Conservation (phyloP, 2,113 vertebrate species). For the Chunga burmeisteri region DNA sequence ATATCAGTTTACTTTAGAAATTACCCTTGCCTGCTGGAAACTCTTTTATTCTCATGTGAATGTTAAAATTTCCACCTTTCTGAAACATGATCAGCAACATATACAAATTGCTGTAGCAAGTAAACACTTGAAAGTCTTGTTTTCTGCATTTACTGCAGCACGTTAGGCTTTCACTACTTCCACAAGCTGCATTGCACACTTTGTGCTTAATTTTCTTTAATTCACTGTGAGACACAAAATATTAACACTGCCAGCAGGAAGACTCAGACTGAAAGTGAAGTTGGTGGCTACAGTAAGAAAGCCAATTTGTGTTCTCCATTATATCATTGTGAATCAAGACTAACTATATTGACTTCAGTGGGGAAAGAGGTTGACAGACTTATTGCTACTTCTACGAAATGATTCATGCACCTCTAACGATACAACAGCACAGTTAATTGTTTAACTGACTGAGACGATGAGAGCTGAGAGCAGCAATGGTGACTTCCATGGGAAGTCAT, state of each 20-base stretch:
- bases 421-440: not conserved
- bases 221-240: not conserved
- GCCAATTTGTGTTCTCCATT: slow-evolving; percentile 5
- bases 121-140: not conserved
- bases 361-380: not conserved
- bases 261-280: not conserved
- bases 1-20: not conserved
- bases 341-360: slow-evolving; percentile 7
- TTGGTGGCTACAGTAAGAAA: not conserved
- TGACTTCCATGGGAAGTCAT: not conserved
- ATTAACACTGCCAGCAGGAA: not conserved
- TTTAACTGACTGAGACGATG: not conserved
- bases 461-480: not conserved
- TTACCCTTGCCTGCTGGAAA: not conserved
- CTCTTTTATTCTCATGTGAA: not conserved
- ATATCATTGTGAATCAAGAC: not conserved
- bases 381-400: slow-evolving; percentile 15
- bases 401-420: not conserved
- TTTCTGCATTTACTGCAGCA: not conserved
- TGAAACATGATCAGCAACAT: not conserved
- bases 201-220: slow-evolving; percentile 23
- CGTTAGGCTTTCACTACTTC: not conserved
- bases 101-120: not conserved
- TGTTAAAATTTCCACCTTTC: not conserved
- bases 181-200: not conserved